Evolutionary conservation across 2,888 invertebrate genomes (phyloP).

Genomic region (Polydesmus complanatus): DNA sequence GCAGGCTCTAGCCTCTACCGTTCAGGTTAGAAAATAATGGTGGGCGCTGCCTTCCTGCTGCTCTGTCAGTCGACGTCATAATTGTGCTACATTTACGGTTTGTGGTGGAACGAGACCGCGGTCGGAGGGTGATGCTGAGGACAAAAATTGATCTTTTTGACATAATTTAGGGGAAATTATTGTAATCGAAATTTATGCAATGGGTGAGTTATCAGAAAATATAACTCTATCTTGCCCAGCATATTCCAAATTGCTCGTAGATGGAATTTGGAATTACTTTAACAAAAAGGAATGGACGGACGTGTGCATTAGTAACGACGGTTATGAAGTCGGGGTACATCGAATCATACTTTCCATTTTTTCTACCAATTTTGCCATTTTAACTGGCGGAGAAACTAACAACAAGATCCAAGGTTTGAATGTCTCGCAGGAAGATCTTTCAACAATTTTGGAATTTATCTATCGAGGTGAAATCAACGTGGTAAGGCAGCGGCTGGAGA

Average conservation of each 20-base stretch:
- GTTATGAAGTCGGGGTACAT: neutral
- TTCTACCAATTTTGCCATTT: neutral
- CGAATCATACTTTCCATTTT: neutral
- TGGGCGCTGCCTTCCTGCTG: no score
- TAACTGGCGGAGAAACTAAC: neutral
- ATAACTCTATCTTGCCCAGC: neutral
- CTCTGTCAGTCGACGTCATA: no score
- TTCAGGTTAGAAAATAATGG: no score
- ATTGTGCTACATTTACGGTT: no score
- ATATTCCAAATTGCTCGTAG: neutral
- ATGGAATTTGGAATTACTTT: neutral
- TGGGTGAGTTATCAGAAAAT: neutral
- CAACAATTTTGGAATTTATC: neutral
- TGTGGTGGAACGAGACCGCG: no score
- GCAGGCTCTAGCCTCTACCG: no score
- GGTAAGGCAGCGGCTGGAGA: neutral
- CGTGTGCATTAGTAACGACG: neutral
- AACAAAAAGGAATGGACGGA: neutral
- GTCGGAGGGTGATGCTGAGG: no score
- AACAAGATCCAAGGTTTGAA: neutral
- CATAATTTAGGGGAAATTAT: no score
- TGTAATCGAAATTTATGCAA: neutral
- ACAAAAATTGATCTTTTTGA: no score
- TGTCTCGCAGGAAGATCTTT: neutral
- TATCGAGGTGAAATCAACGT: neutral